Evolutionary conservation across 30 jellyfish, hydroid and myxozoan genomes (phyloP).

Genomic region (Euphysa ruthae): DNA sequence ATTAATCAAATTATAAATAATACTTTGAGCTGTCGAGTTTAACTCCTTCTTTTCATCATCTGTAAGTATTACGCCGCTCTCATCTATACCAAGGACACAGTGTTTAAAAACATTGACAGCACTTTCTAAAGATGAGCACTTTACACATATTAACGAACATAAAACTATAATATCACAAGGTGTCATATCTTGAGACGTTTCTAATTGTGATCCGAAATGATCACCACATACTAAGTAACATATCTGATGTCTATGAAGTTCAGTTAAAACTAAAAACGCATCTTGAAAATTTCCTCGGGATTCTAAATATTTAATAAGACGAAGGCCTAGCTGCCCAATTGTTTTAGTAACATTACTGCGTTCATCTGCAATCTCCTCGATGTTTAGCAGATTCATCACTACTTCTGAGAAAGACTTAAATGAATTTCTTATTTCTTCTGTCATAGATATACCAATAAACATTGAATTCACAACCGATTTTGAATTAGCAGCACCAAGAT

Average conservation of each 20-base stretch:
- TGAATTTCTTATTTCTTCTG: background rate
- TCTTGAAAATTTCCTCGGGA: background rate
- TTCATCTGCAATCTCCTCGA: background rate
- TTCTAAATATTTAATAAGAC: background rate
- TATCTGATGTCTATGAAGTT: background rate
- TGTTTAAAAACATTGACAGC: background rate
- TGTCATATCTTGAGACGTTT: background rate
- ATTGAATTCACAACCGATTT: background rate
- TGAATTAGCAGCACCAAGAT: background rate
- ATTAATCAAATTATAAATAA: background rate
- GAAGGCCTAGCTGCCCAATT: background rate
- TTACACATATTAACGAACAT: background rate
- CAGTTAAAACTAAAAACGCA: background rate
- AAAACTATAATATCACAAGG: background rate
- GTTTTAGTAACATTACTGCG: background rate
- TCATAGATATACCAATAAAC: background rate
- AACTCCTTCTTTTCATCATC: background rate
- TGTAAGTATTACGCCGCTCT: too few relatives aligned
- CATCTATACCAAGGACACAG: background rate
- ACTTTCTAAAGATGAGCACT: background rate
- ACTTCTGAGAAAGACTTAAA: background rate
- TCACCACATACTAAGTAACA: background rate
- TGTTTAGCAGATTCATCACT: background rate
- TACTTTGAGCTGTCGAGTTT: background rate
- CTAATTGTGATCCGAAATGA: background rate